Conservation (phyloP, 2,113 vertebrate genomes). For the Cacatua alba region DNA sequence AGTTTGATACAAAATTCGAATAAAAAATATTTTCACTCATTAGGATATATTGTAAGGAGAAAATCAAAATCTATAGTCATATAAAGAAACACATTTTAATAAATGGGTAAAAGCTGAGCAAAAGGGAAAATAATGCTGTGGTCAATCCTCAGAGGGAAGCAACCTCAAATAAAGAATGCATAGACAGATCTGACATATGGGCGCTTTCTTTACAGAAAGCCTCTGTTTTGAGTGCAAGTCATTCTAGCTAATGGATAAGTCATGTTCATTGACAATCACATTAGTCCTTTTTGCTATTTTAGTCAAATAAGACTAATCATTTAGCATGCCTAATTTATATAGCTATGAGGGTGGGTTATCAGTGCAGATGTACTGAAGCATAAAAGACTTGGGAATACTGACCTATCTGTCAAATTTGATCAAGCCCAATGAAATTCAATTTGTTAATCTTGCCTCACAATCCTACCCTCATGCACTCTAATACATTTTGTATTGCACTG, state of each 20-base stretch:
- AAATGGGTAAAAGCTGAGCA: background rate
- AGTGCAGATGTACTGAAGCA: constrained; percentile 37
- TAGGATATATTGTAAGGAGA: background rate
- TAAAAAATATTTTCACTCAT: background rate
- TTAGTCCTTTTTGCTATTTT: constrained; percentile 48
- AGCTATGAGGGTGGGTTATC: constrained; percentile 39
- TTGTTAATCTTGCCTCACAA: constrained; percentile 46
- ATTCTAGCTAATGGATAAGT: constrained; percentile 24
- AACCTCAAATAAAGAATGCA: background rate
- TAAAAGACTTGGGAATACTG: constrained; percentile 36
- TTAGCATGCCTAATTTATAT: constrained; percentile 42
- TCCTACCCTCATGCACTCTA: background rate
- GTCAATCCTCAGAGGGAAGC: background rate
- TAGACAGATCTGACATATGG: background rate
- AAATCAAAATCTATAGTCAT: background rate
- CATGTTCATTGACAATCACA: constrained; percentile 46
- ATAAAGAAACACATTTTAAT: background rate
- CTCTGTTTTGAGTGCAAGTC: constrained; percentile 11
- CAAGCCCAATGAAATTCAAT: constrained; percentile 49
- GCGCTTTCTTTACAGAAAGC: background rate
- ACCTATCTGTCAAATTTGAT: constrained; percentile 64
- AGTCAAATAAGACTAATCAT: constrained; percentile 42
- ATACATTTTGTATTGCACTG: background rate
- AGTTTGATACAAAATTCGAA: background rate
- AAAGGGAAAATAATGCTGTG: background rate